These are phyloP conservation scores for Brevipalpus yothersi DNA, from an alignment of 1,140 invertebrate species.

Conservation along the genomic window DNA sequence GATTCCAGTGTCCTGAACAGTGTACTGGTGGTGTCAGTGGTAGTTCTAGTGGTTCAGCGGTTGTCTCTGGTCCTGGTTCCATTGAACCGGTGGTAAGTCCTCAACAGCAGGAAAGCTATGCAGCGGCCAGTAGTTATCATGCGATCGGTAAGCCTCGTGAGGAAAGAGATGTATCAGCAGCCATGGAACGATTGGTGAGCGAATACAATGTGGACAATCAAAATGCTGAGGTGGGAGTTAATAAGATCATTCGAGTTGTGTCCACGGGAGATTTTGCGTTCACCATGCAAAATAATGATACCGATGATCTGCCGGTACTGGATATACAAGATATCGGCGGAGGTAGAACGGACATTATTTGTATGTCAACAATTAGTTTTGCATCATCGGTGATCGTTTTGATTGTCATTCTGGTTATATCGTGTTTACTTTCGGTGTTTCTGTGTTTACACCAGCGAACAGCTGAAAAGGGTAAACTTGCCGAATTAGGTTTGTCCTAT, in stretches of 20 bases:
- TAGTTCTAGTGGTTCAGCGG: neutral
- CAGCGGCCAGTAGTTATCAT: neutral
- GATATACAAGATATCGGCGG: constrained; percentile 6
- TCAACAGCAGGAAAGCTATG: neutral
- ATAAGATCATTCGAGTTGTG: constrained; percentile 33
- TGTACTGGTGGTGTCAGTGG: constrained; percentile 7
- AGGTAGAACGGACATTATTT: constrained; percentile 34
- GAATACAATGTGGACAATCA: constrained; percentile 6
- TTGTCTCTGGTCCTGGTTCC: constrained; percentile 5
- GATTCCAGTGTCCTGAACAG: constrained; percentile 16
- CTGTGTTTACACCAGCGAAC: constrained; percentile 28
- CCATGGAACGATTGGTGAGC: neutral
- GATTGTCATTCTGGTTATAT: constrained; percentile 46
- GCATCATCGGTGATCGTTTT: constrained; percentile 54
- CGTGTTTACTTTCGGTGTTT: constrained; percentile 55
- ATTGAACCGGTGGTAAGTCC: constrained; percentile 5
- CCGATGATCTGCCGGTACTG: constrained; percentile 11
- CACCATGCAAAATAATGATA: constrained; percentile 14
- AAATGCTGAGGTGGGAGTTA: constrained; percentile 14
- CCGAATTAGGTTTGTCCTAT: neutral
- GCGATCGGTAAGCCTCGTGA: constrained; percentile 4
- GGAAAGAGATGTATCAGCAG: constrained; percentile 1
- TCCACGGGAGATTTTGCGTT: constrained; percentile 62
- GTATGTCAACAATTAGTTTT: constrained; percentile 73
- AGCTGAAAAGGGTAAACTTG: neutral